Evolutionary conservation across 2,113 vertebrate genomes (phyloP), one percentile per base, ranked within the genome.

Genomic region (Takifugu flavidus): DNA sequence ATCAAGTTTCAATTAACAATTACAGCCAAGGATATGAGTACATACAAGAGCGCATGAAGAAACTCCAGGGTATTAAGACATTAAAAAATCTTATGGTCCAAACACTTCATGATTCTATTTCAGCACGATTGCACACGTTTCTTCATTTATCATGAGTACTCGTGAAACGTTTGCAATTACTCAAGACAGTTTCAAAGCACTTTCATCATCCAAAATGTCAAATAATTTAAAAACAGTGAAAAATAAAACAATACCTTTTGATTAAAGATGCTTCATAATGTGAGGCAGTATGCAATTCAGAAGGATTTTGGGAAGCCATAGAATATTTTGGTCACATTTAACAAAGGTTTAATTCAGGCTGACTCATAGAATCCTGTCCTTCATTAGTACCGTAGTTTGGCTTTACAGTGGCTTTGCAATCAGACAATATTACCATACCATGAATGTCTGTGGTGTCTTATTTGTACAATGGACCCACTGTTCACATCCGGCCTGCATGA

Each of bases 241-340:
- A 45, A 3, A 25, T 6, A 20, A 25, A 47, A 1, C 4, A 1
- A 39, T 27, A 25, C 20, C 20, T 20, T 20, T 20, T 20, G 25
- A 13, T 44, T 2, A 56, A 50, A 57, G 39, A 49, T 3, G 2
- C 2, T 72, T 8, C 2, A 20, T 43, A 27, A 42, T 44, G 14
- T 59, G n/a, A 72, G 27, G 51, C 1, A 3, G 15, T 0, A 39
- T 42, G 8, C 1, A 7, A 55, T 34, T 6, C 15, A 1, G 28
- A 4, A 50, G 14, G 64, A 50, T 0, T 45, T 6, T 59, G 28
- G 5, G 13, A 59, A 54, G 27, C 13, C 34, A 42, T 4, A 58
- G 43, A 55, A 64, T 62, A 46, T 68, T 81, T 86, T 87, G 83
- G 83, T 87, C 83, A 72, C 70, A 39, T 39, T 39, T 39, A 39